phyloP scores from a whole-genome alignment of 2,888 invertebrate genomes.

The Vannuccia rotundouncinata region DNA sequence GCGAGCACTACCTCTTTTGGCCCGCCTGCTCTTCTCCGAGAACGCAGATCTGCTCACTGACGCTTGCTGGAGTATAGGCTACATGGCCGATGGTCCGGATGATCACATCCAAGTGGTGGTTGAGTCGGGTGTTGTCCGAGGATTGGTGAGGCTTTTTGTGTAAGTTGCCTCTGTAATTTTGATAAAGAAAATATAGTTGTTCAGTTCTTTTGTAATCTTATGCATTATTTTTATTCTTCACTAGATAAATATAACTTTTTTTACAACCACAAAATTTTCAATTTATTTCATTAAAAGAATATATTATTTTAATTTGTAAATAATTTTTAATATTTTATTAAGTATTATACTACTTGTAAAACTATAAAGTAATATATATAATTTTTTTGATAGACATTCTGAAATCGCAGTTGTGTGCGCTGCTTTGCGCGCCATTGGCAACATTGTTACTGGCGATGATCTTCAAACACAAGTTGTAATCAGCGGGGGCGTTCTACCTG shows the following conservation, averaged over 20 bases:
- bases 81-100: constrained; percentile 89
- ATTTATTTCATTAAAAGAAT: too few species aligned
- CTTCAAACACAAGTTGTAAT: constrained; percentile 87
- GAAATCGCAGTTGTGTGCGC: constrained; percentile 61
- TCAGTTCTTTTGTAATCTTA: too few species aligned
- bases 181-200: neutral
- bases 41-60: constrained; percentile 85
- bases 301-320: too few species aligned
- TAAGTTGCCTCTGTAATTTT: constrained; percentile 53
- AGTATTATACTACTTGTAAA: too few species aligned
- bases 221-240: too few species aligned
- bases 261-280: too few species aligned
- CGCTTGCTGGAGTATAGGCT: constrained; percentile 92
- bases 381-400: constrained; percentile 46
- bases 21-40: constrained; percentile 74
- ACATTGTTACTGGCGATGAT: constrained; percentile 94
- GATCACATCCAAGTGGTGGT: constrained; percentile 95
- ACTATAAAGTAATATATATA: too few species aligned
- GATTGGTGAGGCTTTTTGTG: constrained; percentile 66
- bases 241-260: too few species aligned
- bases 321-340: too few species aligned
- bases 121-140: constrained; percentile 82
- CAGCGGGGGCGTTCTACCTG: constrained; percentile 79
- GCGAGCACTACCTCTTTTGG: constrained; percentile 69
- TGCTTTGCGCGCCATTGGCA: constrained; percentile 88